Conservation (phyloP, 2,888 invertebrate species). For the Erannis defoliaria region DNA sequence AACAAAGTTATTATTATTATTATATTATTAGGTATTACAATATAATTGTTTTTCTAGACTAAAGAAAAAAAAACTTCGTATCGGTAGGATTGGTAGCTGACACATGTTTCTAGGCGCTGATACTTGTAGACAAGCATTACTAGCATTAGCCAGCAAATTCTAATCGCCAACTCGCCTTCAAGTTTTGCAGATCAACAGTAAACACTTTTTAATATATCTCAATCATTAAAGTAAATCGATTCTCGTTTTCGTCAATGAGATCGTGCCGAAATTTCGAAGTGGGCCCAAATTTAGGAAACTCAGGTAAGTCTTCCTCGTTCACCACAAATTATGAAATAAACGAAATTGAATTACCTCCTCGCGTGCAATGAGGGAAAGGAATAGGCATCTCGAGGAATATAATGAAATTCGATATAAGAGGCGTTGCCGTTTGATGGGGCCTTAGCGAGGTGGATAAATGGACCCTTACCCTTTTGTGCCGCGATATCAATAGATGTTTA, state of each 20-base stretch:
- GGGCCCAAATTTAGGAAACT: slow-evolving; percentile 20
- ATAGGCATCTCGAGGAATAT: slow-evolving; percentile 36
- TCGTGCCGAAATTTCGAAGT: slow-evolving; percentile 10
- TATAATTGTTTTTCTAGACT: too few species aligned
- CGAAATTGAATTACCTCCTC: slow-evolving; percentile 41
- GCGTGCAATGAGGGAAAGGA: slow-evolving; percentile 31
- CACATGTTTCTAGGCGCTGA: too few species aligned
- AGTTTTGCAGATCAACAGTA: too few species aligned
- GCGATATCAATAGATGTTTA: slow-evolving; percentile 20
- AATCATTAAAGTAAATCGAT: not conserved
- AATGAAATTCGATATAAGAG: slow-evolving; percentile 40
- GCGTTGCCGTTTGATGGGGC: slow-evolving; percentile 12
- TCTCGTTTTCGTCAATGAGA: slow-evolving; percentile 9
- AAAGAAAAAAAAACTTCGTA: too few species aligned
- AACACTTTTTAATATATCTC: slow-evolving; percentile 3
- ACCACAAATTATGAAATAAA: slow-evolving; percentile 41
- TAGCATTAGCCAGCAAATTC: too few species aligned
- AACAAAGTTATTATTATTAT: too few species aligned
- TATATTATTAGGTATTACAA: too few species aligned
- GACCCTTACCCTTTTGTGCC: slow-evolving; percentile 25
- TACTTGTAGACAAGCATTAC: too few species aligned
- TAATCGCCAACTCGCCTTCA: too few species aligned
- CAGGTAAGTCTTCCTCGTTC: slow-evolving; percentile 20
- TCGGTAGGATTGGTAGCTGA: too few species aligned
- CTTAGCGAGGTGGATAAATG: slow-evolving; percentile 19